Percentiles rank a stretch among this genome's conserved stretches.
phyloP scores from a whole-genome alignment of 2,888 invertebrate species.

The Macropis europaea region DNA sequence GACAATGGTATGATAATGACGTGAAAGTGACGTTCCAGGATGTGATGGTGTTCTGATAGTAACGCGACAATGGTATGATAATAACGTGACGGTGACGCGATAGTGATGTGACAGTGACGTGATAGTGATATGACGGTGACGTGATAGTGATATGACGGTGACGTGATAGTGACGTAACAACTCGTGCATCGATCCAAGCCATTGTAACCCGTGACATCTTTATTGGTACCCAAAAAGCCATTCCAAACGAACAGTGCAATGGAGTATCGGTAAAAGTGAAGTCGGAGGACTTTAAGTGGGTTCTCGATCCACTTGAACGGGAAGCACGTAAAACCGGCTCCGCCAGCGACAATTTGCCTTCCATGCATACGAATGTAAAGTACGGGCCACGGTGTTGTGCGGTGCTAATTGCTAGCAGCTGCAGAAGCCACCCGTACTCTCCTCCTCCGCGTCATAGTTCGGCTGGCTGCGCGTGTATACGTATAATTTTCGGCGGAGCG shows the following conservation, averaged over 20 bases:
- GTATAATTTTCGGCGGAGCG: slow-evolving; percentile 39
- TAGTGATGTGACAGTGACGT: too few relatives aligned
- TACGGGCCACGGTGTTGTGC: slow-evolving; percentile 25
- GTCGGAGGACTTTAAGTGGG: slow-evolving; percentile 5
- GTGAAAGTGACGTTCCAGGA: too few relatives aligned
- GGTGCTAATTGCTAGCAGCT: slow-evolving; percentile 59
- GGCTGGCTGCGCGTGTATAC: slow-evolving; percentile 20
- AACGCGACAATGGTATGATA: too few relatives aligned
- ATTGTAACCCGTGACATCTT: too few relatives aligned
- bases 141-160: too few relatives aligned
- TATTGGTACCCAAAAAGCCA: too few relatives aligned
- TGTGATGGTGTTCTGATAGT: too few relatives aligned
- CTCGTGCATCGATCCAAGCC: too few relatives aligned
- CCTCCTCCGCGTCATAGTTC: slow-evolving; percentile 16
- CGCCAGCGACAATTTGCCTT: slow-evolving; percentile 40
- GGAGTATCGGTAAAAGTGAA: background rate
- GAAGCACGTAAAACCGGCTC: background rate
- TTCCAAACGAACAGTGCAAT: background rate
- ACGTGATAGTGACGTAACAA: too few relatives aligned
- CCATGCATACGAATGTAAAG: slow-evolving; percentile 56
- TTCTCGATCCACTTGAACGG: background rate
- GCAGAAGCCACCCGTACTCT: slow-evolving; percentile 32
- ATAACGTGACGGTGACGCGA: too few relatives aligned
- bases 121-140: too few relatives aligned
- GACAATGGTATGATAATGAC: too few relatives aligned